phyloP scores from a whole-genome alignment of 2,888 invertebrate species.

The Drosophila setosimentum region DNA sequence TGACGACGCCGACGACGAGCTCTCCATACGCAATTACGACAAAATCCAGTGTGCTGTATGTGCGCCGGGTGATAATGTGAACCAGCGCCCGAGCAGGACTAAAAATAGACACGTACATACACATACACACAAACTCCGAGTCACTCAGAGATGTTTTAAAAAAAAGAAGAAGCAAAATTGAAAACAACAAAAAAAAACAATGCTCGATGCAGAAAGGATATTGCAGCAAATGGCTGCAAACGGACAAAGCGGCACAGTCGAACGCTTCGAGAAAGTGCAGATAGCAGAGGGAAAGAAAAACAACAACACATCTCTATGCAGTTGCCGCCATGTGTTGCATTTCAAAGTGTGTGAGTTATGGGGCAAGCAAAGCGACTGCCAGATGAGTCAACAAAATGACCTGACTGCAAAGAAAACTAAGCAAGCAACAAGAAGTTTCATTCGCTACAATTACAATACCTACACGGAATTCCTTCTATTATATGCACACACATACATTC shows the following conservation, averaged over 20 bases:
- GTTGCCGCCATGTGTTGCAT: constrained; percentile 76
- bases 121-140: constrained; percentile 12
- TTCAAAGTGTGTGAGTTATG: constrained; percentile 78
- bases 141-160: constrained; percentile 25
- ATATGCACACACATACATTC: constrained; percentile 30
- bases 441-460: constrained; percentile 15
- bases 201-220: constrained; percentile 60
- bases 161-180: background rate
- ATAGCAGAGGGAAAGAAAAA: constrained; percentile 7
- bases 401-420: constrained; percentile 28
- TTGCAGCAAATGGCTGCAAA: constrained; percentile 66
- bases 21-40: constrained; percentile 78
- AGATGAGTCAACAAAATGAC: constrained; percentile 68
- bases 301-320: constrained; percentile 29
- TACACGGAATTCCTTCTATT: background rate
- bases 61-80: constrained; percentile 70
- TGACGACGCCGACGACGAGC: constrained; percentile 52
- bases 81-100: constrained; percentile 42
- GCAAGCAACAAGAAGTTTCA: constrained; percentile 33
- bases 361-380: constrained; percentile 48
- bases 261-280: constrained; percentile 38
- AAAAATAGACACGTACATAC: constrained; percentile 64
- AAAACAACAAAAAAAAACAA: constrained; percentile 3
- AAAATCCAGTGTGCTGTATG: constrained; percentile 62
- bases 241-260: constrained; percentile 22